Base-by-base conservation (phyloP, 2,888 invertebrate genomes). In the Brachyptera putata region DNA sequence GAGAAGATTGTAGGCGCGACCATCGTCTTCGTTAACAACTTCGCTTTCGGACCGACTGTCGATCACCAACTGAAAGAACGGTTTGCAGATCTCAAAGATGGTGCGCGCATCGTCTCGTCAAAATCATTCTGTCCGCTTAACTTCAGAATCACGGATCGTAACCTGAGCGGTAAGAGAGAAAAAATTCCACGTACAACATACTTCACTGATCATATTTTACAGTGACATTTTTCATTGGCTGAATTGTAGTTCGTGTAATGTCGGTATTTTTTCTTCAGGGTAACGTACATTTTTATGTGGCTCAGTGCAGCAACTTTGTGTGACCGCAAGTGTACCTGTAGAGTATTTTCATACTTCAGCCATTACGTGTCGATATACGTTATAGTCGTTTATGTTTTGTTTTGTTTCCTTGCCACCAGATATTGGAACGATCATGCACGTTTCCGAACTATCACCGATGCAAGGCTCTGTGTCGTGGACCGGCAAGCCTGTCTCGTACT, bases 391-490 rank as follows among this genome's bases (percentile, higher is more conserved):
- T n/a, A n/a, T n/a, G n/a, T n/a, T n/a, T n/a, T n/a, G n/a, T n/a
- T n/a, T n/a, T n/a, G 30, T 30, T 26, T 60, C 37, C 14, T 57
- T 21, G 46, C 59, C 74, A 75, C 14, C 74, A 85, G 87, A 99
- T 78, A 96, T 99, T 73, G 97, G 97, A 67, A 95, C 97, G 65
- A 98, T 99, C 71, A 95, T 99, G 93, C 95, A 96, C 76, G 95
- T 99, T 41, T 89, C 89, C 66, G 96, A 97, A 79, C 89, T 99
- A 86, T 89, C 94, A 65, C 95, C 97, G 16, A 78, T 96, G 65
- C 86, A 89, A 72, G 95, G 95, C 66, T 95, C 95, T 11, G 98
- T 98, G 63, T 98, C 98, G 16, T 99, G 99, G 99, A 99, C 99
- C 63, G 95, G 95, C 66, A 97, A 95, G 76, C 94, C 97, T 56